Conservation (phyloP, 64 coral and sea anemone genomes). For the Montipora efflorescens region DNA sequence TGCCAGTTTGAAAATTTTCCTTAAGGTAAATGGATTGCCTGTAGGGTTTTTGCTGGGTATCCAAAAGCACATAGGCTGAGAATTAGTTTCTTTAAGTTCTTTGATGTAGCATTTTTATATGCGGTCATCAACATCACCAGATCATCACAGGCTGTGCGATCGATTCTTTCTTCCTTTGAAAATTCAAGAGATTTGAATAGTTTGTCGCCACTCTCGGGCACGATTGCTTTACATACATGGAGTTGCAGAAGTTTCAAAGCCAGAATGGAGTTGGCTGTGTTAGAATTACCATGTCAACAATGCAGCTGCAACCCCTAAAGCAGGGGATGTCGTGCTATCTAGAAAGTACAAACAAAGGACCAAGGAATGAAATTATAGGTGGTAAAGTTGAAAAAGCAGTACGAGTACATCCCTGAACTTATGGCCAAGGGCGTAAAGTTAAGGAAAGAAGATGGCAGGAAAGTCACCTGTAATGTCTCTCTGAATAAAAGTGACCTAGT, state of each 20-base stretch:
- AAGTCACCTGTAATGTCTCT: background rate
- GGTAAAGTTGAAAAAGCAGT: background rate
- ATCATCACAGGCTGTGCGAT: conserved; percentile 5
- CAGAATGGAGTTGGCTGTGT: background rate
- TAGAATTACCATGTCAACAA: background rate
- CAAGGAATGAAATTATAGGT: background rate
- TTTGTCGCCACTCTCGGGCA: background rate
- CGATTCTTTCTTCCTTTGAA: background rate
- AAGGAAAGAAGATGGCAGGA: background rate
- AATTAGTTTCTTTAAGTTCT: conserved; percentile 24
- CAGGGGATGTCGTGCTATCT: background rate
- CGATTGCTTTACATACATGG: background rate
- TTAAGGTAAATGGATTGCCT: conserved; percentile 16
- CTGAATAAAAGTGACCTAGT: background rate
- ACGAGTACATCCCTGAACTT: background rate
- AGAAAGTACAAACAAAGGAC: no score
- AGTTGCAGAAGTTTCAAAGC: background rate
- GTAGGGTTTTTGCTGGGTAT: background rate
- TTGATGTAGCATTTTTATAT: conserved; percentile 6
- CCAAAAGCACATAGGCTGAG: background rate
- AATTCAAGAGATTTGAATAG: background rate
- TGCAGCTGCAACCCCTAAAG: background rate
- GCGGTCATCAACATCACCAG: background rate
- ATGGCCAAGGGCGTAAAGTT: background rate
- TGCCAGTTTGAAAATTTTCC: conserved; percentile 13